A percentile compares a stretch with the other conserved stretches of the same genome.
Conservation (phyloP, 2,797 vertebrate species). For the Capromys pilorides region DNA sequence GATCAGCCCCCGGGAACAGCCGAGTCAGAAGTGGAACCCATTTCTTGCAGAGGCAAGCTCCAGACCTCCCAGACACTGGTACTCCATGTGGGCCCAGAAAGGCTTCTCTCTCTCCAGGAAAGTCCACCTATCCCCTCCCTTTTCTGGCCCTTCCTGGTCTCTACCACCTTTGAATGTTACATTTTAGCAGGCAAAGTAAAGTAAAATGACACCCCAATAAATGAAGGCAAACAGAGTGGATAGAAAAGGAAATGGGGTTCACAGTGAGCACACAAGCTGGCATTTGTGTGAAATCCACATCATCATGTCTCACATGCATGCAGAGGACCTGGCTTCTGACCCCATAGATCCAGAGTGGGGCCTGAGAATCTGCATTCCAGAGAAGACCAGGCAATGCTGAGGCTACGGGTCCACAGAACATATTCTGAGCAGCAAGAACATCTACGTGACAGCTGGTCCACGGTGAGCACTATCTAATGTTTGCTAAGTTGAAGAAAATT, state of each 20-base stretch:
- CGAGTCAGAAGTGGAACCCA: neutral
- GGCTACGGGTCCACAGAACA: neutral
- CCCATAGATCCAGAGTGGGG: fast-evolving
- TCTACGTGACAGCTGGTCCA: neutral
- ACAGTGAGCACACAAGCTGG: fast-evolving
- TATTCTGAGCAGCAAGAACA: neutral
- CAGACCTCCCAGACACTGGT: neutral
- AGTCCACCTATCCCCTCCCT: too few relatives aligned
- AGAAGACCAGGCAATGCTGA: neutral
- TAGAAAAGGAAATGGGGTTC: fast-evolving
- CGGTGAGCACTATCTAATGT: neutral
- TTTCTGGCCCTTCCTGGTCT: neutral
- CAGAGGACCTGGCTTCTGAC: neutral
- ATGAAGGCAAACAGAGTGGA: neutral
- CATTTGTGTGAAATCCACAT: fast-evolving
- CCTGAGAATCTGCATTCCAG: neutral
- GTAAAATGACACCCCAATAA: neutral
- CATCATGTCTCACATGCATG: fast-evolving
- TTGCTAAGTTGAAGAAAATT: neutral
- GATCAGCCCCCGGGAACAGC: neutral
- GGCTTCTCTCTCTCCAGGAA: neutral
- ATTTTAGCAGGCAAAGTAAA: neutral
- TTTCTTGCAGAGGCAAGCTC: neutral
- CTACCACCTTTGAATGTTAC: neutral
- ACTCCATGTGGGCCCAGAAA: neutral